Evolutionary conservation across 2,888 invertebrate genomes (phyloP).

Genomic region (Limnephilus rhombicus): DNA sequence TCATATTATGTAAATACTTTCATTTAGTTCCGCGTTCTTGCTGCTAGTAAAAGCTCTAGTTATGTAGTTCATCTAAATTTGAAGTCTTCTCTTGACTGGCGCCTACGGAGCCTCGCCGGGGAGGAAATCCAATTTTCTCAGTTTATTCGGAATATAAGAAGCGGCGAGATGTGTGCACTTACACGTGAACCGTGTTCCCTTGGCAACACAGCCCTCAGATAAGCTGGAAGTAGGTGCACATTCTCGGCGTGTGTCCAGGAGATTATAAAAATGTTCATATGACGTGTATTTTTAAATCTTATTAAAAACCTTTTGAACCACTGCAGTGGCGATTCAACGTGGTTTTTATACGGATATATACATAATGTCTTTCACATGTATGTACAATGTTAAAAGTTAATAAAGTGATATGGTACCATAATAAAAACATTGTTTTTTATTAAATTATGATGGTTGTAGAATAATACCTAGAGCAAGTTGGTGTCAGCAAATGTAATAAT

Average conservation of each 20-base stretch:
- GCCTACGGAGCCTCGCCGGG: conserved; percentile 14
- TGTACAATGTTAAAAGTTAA: too few relatives aligned
- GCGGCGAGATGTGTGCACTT: neutral
- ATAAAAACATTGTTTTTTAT: too few relatives aligned
- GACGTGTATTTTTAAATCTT: neutral
- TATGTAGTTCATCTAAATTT: conserved; percentile 46
- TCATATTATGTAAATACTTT: conserved; percentile 64
- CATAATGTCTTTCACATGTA: too few relatives aligned
- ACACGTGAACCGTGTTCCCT: neutral
- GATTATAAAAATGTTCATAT: neutral
- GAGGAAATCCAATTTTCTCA: conserved; percentile 52
- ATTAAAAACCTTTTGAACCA: neutral
- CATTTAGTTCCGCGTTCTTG: conserved; percentile 55
- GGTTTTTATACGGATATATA: neutral
- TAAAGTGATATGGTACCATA: too few relatives aligned
- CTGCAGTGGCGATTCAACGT: neutral
- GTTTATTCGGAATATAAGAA: conserved; percentile 45
- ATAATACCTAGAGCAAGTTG: too few relatives aligned
- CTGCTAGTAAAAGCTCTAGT: conserved; percentile 30
- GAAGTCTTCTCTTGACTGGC: conserved; percentile 31
- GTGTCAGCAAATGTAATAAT: too few relatives aligned
- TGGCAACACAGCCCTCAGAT: neutral
- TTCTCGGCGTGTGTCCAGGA: neutral
- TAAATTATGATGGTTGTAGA: too few relatives aligned
- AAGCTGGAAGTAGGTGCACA: neutral